phyloP scores from a whole-genome alignment of 2,797 vertebrate genomes.

The Oceanodroma leucorhoa region DNA sequence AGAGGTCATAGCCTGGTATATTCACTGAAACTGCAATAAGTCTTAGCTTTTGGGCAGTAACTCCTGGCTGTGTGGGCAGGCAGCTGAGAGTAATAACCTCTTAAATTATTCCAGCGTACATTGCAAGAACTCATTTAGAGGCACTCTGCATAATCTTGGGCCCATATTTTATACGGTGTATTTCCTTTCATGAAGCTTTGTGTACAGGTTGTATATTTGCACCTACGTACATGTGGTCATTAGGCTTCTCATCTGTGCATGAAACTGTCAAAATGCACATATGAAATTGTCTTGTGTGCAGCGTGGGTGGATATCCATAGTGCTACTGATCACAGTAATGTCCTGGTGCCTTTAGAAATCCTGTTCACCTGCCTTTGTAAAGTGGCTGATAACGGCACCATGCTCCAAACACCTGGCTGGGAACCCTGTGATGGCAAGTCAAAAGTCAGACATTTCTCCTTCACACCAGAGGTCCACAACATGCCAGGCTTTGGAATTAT shows the following conservation, averaged over 20 bases:
- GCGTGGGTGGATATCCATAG: background rate
- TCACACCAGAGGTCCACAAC: background rate
- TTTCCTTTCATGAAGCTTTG: background rate
- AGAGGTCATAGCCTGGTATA: background rate
- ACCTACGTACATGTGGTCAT: accelerated
- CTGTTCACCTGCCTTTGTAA: background rate
- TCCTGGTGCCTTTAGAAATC: background rate
- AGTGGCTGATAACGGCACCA: background rate
- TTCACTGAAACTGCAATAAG: background rate
- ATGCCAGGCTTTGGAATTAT: background rate
- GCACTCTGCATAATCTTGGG: background rate
- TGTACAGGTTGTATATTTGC: background rate
- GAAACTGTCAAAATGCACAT: background rate
- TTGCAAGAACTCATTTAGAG: background rate
- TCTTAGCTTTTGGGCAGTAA: conserved; percentile 5
- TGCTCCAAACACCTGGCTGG: background rate
- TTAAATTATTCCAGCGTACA: background rate
- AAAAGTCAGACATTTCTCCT: background rate
- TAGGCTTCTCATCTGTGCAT: background rate
- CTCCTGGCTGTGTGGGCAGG: conserved; percentile 8
- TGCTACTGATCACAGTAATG: background rate
- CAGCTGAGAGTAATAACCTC: conserved; percentile 24
- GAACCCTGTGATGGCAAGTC: background rate
- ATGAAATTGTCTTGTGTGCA: background rate
- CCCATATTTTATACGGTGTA: background rate